Evolutionary conservation across 1,140 invertebrate genomes (phyloP), one percentile per base, ranked within the genome.

Genomic region (Penaeus chinensis): DNA sequence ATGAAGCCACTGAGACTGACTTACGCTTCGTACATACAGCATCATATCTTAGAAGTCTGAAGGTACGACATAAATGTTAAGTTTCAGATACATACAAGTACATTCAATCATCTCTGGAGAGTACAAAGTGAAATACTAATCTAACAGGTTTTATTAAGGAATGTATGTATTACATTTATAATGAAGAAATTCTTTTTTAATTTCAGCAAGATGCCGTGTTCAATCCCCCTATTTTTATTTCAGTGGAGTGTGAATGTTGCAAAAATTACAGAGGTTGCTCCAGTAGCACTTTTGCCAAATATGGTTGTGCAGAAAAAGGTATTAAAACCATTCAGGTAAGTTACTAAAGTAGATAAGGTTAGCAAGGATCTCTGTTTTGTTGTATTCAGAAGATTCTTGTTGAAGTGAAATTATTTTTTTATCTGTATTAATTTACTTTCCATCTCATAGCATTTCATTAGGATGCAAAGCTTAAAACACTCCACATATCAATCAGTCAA

Each of bases 161-260:
- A 42, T 42, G 37, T 42, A 0, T 42, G 4, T 42, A 42, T 42
- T 42, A 42, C 4, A 42, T 42, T 42, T 8, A 42, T 5, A 42
- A 4, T 42, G 7, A 42, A 42, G 37, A 8, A 42, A 0, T 32
- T 10, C 63, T 22, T 42, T 54, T 83, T 92, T 95, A 37, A 90
- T 92, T 92, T 20, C 92, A 96, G 95, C 96, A 95, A 94, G 96
- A 96, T 91, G 92, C 4, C 37, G 0, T 61, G 74, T 62, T 62
- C 54, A 65, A n/a, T 62, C 27, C 86, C 19, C 60, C 27, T 42
- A 65, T 83, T 92, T 95, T 42, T 91, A 90, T 92, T 92, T 20
- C 92, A 96, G 95, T 96, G 95, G 94, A 96, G 96, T 91, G 92
- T 94, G 32, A 95, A 94, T 91, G 96, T 97, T 47, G 96, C 96